Evolutionary conservation across 2,113 vertebrate genomes (phyloP).

Genomic region (Pomatostomus ruficeps): DNA sequence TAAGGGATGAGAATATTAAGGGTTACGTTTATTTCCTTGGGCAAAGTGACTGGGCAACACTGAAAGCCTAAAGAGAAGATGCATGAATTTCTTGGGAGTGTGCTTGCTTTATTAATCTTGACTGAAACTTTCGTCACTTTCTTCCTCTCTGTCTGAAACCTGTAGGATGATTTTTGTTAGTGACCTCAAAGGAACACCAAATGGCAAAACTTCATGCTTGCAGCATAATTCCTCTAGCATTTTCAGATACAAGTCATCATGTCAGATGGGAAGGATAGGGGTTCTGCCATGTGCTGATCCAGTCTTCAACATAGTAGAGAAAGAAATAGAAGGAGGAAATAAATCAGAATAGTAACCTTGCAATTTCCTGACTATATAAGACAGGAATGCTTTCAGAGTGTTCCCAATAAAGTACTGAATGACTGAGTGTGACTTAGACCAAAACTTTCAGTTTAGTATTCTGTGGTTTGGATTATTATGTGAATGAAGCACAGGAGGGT

Average conservation of each 20-base stretch:
- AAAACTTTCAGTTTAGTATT: background rate
- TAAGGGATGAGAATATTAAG: background rate
- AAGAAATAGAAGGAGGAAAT: background rate
- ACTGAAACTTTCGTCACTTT: background rate
- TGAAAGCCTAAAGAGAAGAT: background rate
- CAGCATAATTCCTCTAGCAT: background rate
- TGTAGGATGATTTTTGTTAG: background rate
- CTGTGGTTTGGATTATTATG: background rate
- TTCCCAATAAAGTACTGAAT: background rate
- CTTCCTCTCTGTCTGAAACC: background rate
- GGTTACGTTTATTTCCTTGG: background rate
- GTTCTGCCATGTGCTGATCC: background rate
- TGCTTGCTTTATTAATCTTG: background rate
- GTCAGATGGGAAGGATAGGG: background rate
- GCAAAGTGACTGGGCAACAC: background rate
- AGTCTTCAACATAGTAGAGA: background rate
- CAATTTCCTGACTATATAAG: background rate
- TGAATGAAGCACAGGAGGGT: background rate
- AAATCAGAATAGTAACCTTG: background rate
- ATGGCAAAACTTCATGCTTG: background rate
- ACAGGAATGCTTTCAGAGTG: background rate
- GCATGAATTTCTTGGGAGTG: background rate
- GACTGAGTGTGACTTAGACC: background rate
- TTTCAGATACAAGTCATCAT: background rate
- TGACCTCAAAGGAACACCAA: background rate